Conservation (phyloP, 2,888 invertebrate genomes). For the Sialis lutaria region DNA sequence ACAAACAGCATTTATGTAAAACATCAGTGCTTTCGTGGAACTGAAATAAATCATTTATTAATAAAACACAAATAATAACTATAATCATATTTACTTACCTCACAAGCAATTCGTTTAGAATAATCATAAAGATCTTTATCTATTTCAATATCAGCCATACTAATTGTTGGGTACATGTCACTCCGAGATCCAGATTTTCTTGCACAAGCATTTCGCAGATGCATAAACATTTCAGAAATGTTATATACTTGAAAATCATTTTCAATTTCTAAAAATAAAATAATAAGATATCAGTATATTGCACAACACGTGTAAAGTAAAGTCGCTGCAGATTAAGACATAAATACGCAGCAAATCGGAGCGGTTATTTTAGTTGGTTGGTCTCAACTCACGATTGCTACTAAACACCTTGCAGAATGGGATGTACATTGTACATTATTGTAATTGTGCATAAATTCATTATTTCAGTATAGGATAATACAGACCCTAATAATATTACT, state of each 20-base stretch:
- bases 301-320: no score
- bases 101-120: slow-evolving; percentile 20
- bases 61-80: background rate
- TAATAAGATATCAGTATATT: no score
- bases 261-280: slow-evolving; percentile 1
- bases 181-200: background rate
- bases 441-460: no score
- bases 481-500: no score
- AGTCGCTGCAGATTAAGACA: no score
- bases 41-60: slow-evolving; percentile 15
- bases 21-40: slow-evolving; percentile 23
- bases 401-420: no score
- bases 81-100: slow-evolving; percentile 15
- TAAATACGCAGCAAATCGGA: no score
- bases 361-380: no score
- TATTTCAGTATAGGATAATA: no score
- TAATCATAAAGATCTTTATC: slow-evolving; percentile 22
- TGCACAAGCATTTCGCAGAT: slow-evolving; percentile 15
- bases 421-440: no score
- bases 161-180: background rate
- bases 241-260: slow-evolving; percentile 18
- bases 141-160: slow-evolving; percentile 19
- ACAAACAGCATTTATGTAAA: slow-evolving; percentile 24
- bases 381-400: no score
- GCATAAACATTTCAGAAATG: slow-evolving; percentile 19